These are phyloP conservation scores for Drosophila santomea DNA, from an alignment of 1,140 invertebrate genomes.

Conservation along the genomic window DNA sequence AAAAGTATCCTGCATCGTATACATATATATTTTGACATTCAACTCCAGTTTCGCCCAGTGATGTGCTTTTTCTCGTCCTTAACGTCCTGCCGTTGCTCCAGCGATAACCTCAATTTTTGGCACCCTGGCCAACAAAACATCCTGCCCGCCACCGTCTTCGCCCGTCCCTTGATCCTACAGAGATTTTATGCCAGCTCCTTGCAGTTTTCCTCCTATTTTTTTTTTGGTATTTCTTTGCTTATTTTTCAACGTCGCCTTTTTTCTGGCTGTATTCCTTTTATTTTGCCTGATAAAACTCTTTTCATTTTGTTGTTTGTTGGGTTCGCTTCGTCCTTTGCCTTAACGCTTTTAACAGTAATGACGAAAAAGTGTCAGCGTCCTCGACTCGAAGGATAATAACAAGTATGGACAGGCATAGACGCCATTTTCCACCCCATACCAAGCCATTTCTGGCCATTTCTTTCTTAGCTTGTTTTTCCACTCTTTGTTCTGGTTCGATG, in stretches of 20 bases:
- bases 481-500: slow-evolving; percentile 21
- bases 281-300: slow-evolving; percentile 76
- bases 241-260: slow-evolving; percentile 2
- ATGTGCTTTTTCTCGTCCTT: slow-evolving; percentile 21
- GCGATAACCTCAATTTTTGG: slow-evolving; percentile 82
- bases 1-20: no score
- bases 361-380: slow-evolving; percentile 84
- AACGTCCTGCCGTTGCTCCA: slow-evolving; percentile 45
- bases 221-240: slow-evolving; percentile 1
- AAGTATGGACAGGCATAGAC: slow-evolving; percentile 76
- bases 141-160: background rate
- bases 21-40: background rate
- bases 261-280: slow-evolving; percentile 31
- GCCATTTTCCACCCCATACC: slow-evolving; percentile 23
- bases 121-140: slow-evolving; percentile 79
- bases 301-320: slow-evolving; percentile 71
- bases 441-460: slow-evolving; percentile 13
- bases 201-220: slow-evolving; percentile 44
- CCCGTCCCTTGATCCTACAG: slow-evolving; percentile 18
- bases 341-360: slow-evolving; percentile 84
- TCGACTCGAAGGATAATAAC: slow-evolving; percentile 81
- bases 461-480: slow-evolving; percentile 25
- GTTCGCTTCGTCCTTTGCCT: slow-evolving; percentile 58
- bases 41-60: background rate
- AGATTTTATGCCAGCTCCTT: slow-evolving; percentile 74